Evolutionary conservation across 2,113 vertebrate genomes (phyloP).

Genomic region (Ammodytes dubius): DNA sequence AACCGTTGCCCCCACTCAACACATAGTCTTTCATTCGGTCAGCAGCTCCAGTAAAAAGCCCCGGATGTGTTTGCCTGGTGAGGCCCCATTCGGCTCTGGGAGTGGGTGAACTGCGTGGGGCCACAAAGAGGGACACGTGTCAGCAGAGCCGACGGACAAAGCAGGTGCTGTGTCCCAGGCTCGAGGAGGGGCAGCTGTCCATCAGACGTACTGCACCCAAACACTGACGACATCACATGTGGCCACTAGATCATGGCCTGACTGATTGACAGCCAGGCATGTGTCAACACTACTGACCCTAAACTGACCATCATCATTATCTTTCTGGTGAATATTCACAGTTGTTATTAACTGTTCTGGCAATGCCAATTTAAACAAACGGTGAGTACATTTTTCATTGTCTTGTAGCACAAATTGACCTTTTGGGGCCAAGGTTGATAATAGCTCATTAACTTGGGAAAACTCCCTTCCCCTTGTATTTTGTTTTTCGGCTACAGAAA

Average conservation of each 20-base stretch:
- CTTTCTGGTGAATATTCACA: neutral
- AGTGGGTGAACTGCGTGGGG: constrained; percentile 46
- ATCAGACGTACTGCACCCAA: constrained; percentile 58
- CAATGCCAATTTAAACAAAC: neutral
- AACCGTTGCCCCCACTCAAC: neutral
- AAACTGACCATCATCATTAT: neutral
- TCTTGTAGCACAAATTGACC: neutral
- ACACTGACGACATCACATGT: constrained; percentile 50
- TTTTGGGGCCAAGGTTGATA: neutral
- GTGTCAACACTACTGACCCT: constrained; percentile 18
- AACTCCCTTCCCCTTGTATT: neutral
- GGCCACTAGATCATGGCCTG: constrained; percentile 49
- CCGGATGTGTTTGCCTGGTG: constrained; percentile 52
- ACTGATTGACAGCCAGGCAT: constrained; percentile 44
- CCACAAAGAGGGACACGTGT: constrained; percentile 77
- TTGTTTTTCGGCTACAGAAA: neutral
- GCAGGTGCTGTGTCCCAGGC: constrained; percentile 64
- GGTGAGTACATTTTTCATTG: neutral
- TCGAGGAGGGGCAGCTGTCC: constrained; percentile 77
- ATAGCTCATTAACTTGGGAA: neutral
- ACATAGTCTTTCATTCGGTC: constrained; percentile 43
- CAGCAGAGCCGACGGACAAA: constrained; percentile 65
- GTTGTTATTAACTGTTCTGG: neutral
- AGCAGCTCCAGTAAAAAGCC: constrained; percentile 47
- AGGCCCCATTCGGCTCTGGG: constrained; percentile 46